phyloP scores from a whole-genome alignment of 2,113 vertebrate genomes.

The Mormyrus iriodes region DNA sequence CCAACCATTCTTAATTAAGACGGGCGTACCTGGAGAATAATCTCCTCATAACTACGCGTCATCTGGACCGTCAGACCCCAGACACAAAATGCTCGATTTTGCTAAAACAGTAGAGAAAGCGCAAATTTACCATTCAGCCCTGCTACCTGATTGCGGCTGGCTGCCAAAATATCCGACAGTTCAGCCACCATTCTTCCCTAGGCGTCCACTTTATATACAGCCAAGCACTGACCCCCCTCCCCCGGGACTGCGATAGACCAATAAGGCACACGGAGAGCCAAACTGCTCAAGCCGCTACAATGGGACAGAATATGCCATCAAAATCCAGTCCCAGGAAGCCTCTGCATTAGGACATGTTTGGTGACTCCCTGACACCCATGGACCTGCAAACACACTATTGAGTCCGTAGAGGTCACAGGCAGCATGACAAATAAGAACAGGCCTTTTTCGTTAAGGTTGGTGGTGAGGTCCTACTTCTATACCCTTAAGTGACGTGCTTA shows the following conservation, averaged over 20 bases:
- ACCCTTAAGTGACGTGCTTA: background rate
- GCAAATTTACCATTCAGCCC: background rate
- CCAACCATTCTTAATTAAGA: background rate
- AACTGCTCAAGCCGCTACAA: no score
- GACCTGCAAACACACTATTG: constrained; percentile 62
- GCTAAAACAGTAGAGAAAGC: background rate
- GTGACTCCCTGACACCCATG: constrained; percentile 93
- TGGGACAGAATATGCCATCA: constrained; percentile 30
- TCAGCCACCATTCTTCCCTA: no score
- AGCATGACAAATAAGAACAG: background rate
- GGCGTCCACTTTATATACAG: no score
- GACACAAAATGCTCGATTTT: background rate
- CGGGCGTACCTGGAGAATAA: background rate
- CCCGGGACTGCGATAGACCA: no score
- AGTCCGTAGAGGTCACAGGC: background rate
- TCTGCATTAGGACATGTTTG: constrained; percentile 95
- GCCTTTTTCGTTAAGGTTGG: background rate
- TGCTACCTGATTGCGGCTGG: background rate
- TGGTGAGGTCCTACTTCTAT: background rate
- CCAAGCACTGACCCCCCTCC: no score
- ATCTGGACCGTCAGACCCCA: background rate
- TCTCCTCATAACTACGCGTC: background rate
- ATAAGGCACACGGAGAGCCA: no score
- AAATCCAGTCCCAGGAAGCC: constrained; percentile 67
- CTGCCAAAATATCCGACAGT: no score